Evolutionary conservation across 2,888 invertebrate species (phyloP).

Genomic region (Anaspis maculata): DNA sequence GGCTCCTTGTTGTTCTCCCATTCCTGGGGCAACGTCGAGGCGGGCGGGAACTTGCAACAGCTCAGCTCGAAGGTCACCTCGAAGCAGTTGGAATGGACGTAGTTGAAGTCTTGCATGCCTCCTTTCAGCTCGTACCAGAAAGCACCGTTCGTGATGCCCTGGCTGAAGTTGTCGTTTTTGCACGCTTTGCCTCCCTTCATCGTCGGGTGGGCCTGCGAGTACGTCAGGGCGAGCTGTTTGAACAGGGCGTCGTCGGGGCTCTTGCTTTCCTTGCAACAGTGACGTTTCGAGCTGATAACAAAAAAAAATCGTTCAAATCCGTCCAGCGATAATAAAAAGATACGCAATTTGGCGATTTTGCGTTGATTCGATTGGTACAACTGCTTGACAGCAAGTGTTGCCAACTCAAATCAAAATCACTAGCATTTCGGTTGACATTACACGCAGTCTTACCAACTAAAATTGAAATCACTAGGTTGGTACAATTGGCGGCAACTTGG

Average conservation of each 20-base stretch:
- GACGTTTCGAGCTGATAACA: slow-evolving; percentile 45
- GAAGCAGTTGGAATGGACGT: slow-evolving; percentile 88
- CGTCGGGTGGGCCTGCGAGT: slow-evolving; percentile 62
- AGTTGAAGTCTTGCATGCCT: slow-evolving; percentile 99
- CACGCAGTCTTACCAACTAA: no score
- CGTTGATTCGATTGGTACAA: no score
- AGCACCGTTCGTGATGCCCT: slow-evolving; percentile 88
- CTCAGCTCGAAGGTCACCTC: slow-evolving; percentile 95
- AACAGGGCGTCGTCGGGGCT: slow-evolving; percentile 81
- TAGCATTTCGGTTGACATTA: no score
- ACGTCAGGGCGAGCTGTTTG: slow-evolving; percentile 65
- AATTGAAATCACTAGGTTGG: no score
- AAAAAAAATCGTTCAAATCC: no score
- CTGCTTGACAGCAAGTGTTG: no score
- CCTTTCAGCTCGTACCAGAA: slow-evolving; percentile 84
- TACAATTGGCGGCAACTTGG: no score
- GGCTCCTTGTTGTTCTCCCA: slow-evolving; percentile 86
- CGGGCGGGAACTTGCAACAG: slow-evolving; percentile 87
- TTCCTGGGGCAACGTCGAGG: slow-evolving; percentile 59
- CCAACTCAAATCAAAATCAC: no score
- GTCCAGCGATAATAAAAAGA: no score
- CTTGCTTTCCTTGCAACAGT: slow-evolving; percentile 64
- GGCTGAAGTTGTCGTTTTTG: slow-evolving; percentile 60
- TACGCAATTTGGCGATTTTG: no score
- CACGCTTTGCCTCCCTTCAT: slow-evolving; percentile 73